phyloP scores from a whole-genome alignment of 2,113 vertebrate genomes.

The Atherinomorus stipes region DNA sequence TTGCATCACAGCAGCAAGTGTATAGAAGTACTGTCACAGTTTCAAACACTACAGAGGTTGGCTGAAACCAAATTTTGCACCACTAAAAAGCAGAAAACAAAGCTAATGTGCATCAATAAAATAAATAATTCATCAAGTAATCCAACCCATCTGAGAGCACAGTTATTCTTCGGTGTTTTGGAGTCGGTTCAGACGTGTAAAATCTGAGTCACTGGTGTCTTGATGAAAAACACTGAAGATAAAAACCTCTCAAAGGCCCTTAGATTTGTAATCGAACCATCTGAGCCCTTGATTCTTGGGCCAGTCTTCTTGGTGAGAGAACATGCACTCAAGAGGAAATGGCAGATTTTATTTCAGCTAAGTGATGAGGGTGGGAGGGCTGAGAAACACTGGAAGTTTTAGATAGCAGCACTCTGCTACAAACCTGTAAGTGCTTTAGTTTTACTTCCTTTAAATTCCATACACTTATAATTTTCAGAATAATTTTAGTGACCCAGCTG shows the following conservation, averaged over 20 bases:
- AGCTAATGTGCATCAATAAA: slow-evolving; percentile 18
- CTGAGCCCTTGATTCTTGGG: slow-evolving; percentile 42
- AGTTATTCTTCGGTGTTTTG: slow-evolving; percentile 46
- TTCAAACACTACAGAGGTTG: slow-evolving; percentile 31
- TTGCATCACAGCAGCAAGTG: slow-evolving; percentile 12
- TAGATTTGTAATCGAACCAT: slow-evolving; percentile 63
- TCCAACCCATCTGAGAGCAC: slow-evolving; percentile 42
- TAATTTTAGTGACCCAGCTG: too few relatives aligned
- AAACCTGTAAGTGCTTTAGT: background rate
- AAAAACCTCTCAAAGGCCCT: slow-evolving; percentile 58
- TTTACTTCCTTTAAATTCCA: background rate
- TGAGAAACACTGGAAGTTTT: background rate
- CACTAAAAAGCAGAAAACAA: slow-evolving; percentile 47
- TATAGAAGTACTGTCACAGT: slow-evolving; percentile 2
- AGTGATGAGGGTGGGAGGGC: slow-evolving; percentile 5
- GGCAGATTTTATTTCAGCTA: slow-evolving; percentile 42
- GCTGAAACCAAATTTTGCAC: slow-evolving; percentile 31
- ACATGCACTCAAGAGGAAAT: slow-evolving; percentile 50
- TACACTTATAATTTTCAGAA: background rate
- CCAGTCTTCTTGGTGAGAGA: slow-evolving; percentile 27
- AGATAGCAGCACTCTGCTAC: slow-evolving; percentile 20
- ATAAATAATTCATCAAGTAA: slow-evolving; percentile 74
- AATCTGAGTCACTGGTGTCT: slow-evolving; percentile 54
- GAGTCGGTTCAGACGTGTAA: slow-evolving; percentile 35
- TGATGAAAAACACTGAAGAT: slow-evolving; percentile 62